Evolutionary conservation across 2,113 vertebrate species (phyloP), one percentile per base, ranked within the genome.

Genomic region (Zootoca vivipara): DNA sequence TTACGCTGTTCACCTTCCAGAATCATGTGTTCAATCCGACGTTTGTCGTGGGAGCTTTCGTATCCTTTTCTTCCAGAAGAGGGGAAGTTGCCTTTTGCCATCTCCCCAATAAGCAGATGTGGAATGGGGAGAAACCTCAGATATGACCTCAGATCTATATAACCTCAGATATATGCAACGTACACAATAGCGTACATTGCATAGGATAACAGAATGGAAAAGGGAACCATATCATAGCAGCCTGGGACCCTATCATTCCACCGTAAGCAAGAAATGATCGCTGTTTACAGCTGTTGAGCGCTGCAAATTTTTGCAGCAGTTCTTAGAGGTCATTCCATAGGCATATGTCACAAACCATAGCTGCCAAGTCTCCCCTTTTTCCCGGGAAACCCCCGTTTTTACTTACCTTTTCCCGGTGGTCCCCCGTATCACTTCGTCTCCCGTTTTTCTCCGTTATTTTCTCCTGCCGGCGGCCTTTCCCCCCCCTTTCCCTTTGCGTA

Each of bases 1-100:
- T 99, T 91, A 97, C 99, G 10, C 95, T 99, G 74, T 99, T 99
- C 96, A 99, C 99, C 90, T 99, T 99, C 96, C 98, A 99, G 96
- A 99, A 97, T 94, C 99, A 99, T 1, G 87, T 98, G 94, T 99
- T 99, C 89, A 99, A 98, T 87, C 98, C 98, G 64, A 98, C 98
- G 84, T 99, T 99, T 79, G 98, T 99, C 73, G 93, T 99, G 30
- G 98, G 98, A 56, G 98, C 99, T 91, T 99, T 99, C 1, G 99
- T 99, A 99, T 99, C 99, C 97, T 99, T 95, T 95, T 33, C 1
- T 0, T 2, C 69, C 87, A 52, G 10, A 62, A 74, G 67, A 69
- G 3, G 4, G 69, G 40, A 20, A 1, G 22, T 40, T 78, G 33
- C 4, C 26, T 12, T 6, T 42, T 20, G 20, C 6, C 8, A 15